Conservation (phyloP, 2,113 vertebrate species). For the Tonatia bakeri region DNA sequence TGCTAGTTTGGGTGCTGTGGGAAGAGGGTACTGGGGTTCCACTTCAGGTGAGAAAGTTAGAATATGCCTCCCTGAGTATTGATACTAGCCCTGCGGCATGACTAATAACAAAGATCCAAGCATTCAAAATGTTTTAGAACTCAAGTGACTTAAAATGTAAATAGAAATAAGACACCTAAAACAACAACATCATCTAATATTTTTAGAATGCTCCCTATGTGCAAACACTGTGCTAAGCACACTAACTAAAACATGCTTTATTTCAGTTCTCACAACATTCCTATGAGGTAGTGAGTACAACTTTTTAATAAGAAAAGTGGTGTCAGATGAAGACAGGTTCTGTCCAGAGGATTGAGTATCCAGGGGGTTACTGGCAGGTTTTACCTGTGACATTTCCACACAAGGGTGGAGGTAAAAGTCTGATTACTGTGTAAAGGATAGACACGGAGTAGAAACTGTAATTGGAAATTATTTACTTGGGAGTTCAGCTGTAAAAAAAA, state of each 20-base stretch:
- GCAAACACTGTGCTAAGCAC: not conserved
- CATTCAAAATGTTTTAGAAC: not conserved
- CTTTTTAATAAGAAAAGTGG: not conserved
- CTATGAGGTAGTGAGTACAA: not conserved
- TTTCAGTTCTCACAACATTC: not conserved
- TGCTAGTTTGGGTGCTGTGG: too few species aligned
- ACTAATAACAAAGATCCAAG: not conserved
- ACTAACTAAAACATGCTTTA: not conserved
- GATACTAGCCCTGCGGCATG: not conserved
- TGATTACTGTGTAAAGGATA: not conserved
- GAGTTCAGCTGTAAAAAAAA: not conserved
- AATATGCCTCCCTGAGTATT: not conserved
- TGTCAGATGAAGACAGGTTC: not conserved
- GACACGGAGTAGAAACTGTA: not conserved
- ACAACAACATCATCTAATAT: not conserved
- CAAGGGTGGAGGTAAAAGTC: not conserved
- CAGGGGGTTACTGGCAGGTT: not conserved
- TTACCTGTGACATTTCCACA: not conserved
- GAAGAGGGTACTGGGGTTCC: too few species aligned
- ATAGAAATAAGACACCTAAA: not conserved
- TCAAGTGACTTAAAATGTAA: not conserved
- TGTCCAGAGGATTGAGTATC: not conserved
- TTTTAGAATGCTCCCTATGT: not conserved
- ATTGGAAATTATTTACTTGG: not conserved
- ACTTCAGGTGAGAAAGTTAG: not conserved